These are phyloP conservation scores for Drosophila sordidapex DNA, from an alignment of 2,888 invertebrate genomes.

Conservation along the genomic window DNA sequence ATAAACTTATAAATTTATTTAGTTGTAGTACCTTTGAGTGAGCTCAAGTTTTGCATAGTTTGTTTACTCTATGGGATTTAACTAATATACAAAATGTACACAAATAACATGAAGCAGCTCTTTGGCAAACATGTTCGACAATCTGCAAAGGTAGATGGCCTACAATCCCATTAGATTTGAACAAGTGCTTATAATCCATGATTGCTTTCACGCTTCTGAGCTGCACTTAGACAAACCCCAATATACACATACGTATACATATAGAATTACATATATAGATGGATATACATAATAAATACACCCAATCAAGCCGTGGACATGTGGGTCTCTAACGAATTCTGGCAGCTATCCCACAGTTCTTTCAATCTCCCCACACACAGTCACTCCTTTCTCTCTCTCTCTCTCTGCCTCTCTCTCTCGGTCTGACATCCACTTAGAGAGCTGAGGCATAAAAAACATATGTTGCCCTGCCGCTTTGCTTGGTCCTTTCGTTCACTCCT, in stretches of 20 bases:
- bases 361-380: slow-evolving; percentile 26
- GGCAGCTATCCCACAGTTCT: slow-evolving; percentile 62
- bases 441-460: slow-evolving; percentile 80
- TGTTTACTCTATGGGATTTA: background rate
- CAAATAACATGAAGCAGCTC: background rate
- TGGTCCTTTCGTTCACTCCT: slow-evolving; percentile 38
- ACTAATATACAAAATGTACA: background rate
- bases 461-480: slow-evolving; percentile 62
- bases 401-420: background rate
- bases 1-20: background rate
- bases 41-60: background rate
- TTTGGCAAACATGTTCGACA: background rate
- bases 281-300: slow-evolving; percentile 25
- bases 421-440: slow-evolving; percentile 75
- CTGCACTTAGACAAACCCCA: slow-evolving; percentile 41
- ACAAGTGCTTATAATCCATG: slow-evolving; percentile 40
- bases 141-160: background rate
- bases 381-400: slow-evolving; percentile 12
- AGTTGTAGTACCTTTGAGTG: background rate
- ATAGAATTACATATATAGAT: background rate
- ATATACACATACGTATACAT: slow-evolving; percentile 3
- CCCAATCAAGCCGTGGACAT: slow-evolving; percentile 58
- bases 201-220: slow-evolving; percentile 43
- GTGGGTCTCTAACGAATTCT: slow-evolving; percentile 67
- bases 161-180: slow-evolving; percentile 15